phyloP scores from a whole-genome alignment of 2,888 invertebrate species.

The Vannuccia rotundouncinata region DNA sequence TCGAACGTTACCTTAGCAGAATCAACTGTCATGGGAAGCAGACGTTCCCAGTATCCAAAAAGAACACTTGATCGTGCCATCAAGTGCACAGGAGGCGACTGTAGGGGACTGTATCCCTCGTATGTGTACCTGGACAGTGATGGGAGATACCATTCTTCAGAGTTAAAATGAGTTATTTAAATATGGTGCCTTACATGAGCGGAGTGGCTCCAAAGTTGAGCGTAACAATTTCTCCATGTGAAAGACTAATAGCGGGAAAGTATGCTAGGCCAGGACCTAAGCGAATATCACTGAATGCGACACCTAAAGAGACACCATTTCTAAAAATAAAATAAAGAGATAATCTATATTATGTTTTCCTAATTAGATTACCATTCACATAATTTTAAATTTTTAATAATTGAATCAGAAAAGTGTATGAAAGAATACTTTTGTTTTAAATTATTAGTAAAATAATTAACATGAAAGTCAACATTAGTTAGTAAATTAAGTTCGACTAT shows the following conservation, averaged over 20 bases:
- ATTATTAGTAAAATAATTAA: not conserved
- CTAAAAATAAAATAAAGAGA: conserved; percentile 60
- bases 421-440: too few species aligned
- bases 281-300: conserved; percentile 68
- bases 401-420: too few species aligned
- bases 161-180: not conserved
- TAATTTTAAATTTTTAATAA: too few species aligned
- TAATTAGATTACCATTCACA: too few species aligned
- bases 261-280: conserved; percentile 69
- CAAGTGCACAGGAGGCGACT: conserved; percentile 56
- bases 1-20: conserved; percentile 45
- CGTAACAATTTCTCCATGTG: conserved; percentile 68
- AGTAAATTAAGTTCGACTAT: too few species aligned
- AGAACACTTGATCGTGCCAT: conserved; percentile 57
- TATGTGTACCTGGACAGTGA: conserved; percentile 64
- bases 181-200: conserved; percentile 44
- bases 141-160: not conserved
- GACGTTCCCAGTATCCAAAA: conserved; percentile 58
- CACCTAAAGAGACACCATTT: conserved; percentile 69
- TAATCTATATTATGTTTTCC: too few species aligned
- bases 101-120: conserved; percentile 65
- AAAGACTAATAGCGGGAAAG: conserved; percentile 73
- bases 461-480: conserved; percentile 28
- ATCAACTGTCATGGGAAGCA: conserved; percentile 52
- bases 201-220: conserved; percentile 72